A percentile compares a stretch with the other conserved stretches of the same genome.
These are phyloP conservation scores for Xestobium rufovillosum DNA, from an alignment of 2,888 invertebrate genomes.

Conservation along the genomic window DNA sequence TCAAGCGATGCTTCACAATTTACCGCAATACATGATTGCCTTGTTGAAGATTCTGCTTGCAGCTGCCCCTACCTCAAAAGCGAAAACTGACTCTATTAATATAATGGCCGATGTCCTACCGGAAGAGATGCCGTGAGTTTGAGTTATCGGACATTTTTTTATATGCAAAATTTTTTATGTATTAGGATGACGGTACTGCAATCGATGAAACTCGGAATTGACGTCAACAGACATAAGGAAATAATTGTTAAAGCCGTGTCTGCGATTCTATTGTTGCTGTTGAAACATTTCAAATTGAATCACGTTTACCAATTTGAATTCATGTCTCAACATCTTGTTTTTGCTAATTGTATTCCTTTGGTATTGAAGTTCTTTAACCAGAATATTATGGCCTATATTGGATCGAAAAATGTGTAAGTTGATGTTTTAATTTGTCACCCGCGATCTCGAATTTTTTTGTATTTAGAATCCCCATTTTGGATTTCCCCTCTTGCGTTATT, in stretches of 20 bases:
- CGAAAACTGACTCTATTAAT: conserved; percentile 95
- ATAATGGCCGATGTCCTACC: conserved; percentile 97
- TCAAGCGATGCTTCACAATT: conserved; percentile 88
- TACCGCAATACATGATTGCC: conserved; percentile 97
- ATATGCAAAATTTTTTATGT: conserved; percentile 15
- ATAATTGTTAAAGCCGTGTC: conserved; percentile 96
- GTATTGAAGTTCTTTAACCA: conserved; percentile 99
- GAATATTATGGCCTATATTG: conserved; percentile 90
- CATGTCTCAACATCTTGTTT: conserved; percentile 97
- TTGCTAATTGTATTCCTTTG: conserved; percentile 97
- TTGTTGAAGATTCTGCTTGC: conserved; percentile 93
- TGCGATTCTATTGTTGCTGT: conserved; percentile 77
- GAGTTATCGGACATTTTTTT: conserved; percentile 2
- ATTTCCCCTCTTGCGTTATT: conserved; percentile 93
- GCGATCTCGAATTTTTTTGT: conserved; percentile 6
- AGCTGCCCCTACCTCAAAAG: conserved; percentile 98
- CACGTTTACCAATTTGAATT: conserved; percentile 99
- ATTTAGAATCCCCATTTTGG: conserved; percentile 76
- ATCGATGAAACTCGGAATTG: conserved; percentile 91
- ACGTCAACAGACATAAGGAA: conserved; percentile 97
- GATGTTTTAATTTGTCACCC: conserved; percentile 7
- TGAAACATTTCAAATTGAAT: conserved; percentile 96
- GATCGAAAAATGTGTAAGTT: conserved; percentile 78
- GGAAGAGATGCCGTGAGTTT: conserved; percentile 86
- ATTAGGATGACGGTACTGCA: conserved; percentile 81